These are phyloP conservation scores for Gracilinanus agilis DNA, from an alignment of 2,113 vertebrate species.

Conservation along the genomic window DNA sequence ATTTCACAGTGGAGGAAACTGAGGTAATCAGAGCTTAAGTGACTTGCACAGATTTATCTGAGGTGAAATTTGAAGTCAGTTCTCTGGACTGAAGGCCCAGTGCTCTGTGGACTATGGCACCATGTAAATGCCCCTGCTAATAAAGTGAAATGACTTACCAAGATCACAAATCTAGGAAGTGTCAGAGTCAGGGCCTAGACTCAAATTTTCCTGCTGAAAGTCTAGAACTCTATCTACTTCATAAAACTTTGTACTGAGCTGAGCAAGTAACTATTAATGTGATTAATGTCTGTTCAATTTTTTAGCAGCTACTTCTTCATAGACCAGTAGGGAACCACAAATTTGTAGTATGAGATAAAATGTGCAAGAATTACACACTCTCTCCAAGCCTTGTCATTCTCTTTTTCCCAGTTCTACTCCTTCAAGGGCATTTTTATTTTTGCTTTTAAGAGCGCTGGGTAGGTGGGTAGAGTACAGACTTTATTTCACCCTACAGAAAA, in stretches of 20 bases:
- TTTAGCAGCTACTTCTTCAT: background rate
- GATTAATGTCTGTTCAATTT: background rate
- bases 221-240: background rate
- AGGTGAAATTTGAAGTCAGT: background rate
- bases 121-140: background rate
- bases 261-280: background rate
- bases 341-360: background rate
- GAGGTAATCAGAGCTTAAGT: background rate
- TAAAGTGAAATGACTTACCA: background rate
- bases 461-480: background rate
- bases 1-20: background rate
- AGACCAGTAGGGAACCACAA: constrained; percentile 42
- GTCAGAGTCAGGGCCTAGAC: background rate
- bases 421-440: constrained; percentile 33
- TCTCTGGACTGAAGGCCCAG: background rate
- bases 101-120: background rate
- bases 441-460: constrained; percentile 1
- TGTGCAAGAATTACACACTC: constrained; percentile 15
- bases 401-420: background rate
- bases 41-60: background rate
- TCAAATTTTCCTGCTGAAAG: background rate
- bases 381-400: constrained; percentile 35
- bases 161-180: background rate
- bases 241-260: background rate
- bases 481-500: background rate